phyloP scores from a whole-genome alignment of 2,888 invertebrate genomes.

The Pterobdella sp. region DNA sequence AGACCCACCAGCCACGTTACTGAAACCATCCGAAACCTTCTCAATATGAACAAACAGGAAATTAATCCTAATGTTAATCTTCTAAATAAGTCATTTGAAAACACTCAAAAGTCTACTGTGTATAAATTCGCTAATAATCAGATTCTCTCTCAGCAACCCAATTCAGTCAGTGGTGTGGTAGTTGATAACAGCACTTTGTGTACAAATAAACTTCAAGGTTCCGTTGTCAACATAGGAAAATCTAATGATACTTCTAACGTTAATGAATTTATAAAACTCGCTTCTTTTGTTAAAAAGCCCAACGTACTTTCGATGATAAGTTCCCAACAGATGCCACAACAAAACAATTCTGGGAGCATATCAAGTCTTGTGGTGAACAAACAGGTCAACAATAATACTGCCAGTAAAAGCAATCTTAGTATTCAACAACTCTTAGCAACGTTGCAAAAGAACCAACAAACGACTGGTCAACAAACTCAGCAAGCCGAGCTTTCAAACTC shows the following conservation, averaged over 20 bases:
- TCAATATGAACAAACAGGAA: background rate
- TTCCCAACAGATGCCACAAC: slow-evolving; percentile 5
- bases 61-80: too few species aligned
- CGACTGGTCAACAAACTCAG: background rate
- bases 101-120: too few species aligned
- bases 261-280: background rate
- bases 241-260: too few species aligned
- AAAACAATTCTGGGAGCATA: background rate
- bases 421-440: background rate
- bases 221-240: too few species aligned
- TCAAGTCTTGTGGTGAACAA: background rate
- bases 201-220: too few species aligned
- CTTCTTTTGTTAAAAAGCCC: background rate
- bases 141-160: too few species aligned
- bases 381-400: background rate
- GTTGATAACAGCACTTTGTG: too few species aligned
- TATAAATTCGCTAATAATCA: too few species aligned
- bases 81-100: too few species aligned
- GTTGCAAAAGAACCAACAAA: background rate
- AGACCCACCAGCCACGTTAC: background rate
- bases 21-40: slow-evolving; percentile 2
- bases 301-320: background rate
- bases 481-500: background rate
- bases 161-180: too few species aligned
- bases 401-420: background rate